Percentiles rank a stretch among this genome's conserved stretches.
Evolutionary conservation across 2,113 vertebrate genomes (phyloP).

Genomic region (Rhabdomys dilectus): DNA sequence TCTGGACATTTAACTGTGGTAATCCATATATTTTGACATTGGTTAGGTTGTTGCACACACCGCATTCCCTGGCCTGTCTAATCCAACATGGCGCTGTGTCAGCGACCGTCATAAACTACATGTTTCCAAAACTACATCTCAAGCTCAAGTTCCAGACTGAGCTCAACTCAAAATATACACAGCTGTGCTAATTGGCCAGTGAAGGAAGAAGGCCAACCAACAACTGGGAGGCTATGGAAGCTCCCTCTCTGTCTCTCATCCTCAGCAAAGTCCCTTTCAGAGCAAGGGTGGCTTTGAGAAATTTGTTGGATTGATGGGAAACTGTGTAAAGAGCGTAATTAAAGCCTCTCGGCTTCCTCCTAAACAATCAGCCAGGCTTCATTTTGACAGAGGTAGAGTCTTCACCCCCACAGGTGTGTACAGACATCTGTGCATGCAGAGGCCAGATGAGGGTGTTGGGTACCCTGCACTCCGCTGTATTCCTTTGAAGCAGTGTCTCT

Average conservation of each 20-base stretch:
- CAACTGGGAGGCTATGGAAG: background rate
- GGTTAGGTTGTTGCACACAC: background rate
- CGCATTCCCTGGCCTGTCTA: background rate
- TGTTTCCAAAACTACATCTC: background rate
- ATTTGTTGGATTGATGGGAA: background rate
- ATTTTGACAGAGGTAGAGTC: background rate
- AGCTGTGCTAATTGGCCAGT: background rate
- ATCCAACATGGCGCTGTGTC: background rate
- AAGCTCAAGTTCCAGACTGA: conserved; percentile 48
- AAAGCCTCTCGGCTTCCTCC: background rate
- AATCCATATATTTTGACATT: conserved; percentile 20
- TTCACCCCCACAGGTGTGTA: too few species aligned
- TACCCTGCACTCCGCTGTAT: too few species aligned
- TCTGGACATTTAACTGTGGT: conserved; percentile 36
- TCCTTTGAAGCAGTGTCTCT: background rate
- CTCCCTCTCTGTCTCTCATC: background rate
- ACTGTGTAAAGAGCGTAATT: background rate
- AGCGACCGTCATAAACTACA: background rate
- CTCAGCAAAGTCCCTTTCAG: conserved; percentile 7
- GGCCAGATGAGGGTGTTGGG: background rate
- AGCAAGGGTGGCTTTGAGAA: background rate
- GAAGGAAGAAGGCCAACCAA: conserved; percentile 48
- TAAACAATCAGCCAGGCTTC: background rate
- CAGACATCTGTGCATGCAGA: too few species aligned
- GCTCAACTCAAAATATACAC: background rate